Percentiles rank a stretch among this genome's conserved stretches.
phyloP scores from a whole-genome alignment of 64 coral and sea anemone genomes.

The Dendronephthya gigantea region DNA sequence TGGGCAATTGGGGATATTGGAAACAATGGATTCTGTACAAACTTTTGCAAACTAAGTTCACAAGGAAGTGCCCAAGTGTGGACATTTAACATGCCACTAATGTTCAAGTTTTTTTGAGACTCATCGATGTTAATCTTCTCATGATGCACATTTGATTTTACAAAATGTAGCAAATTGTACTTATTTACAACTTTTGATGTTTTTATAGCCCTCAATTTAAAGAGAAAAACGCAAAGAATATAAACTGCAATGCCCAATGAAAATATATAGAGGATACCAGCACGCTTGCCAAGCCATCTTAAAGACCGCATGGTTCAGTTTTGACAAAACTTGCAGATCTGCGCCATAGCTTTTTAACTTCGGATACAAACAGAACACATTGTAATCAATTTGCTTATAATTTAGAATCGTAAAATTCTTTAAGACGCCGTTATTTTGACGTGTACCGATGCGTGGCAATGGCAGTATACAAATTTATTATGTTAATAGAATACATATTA shows the following conservation, averaged over 20 bases:
- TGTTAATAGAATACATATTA: too few relatives aligned
- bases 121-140: not conserved
- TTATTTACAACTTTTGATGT: not conserved
- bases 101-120: not conserved
- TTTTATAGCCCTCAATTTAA: not conserved
- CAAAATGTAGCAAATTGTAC: not conserved
- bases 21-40: not conserved
- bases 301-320: not conserved
- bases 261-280: not conserved
- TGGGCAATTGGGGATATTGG: not conserved
- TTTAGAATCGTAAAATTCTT: too few relatives aligned
- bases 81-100: not conserved
- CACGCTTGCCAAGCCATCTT: not conserved
- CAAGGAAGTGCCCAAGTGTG: not conserved
- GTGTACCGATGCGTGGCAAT: too few relatives aligned
- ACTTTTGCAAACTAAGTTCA: not conserved
- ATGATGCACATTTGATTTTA: not conserved
- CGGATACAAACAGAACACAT: too few relatives aligned
- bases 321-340: not conserved
- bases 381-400: too few relatives aligned
- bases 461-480: too few relatives aligned
- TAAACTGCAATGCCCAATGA: not conserved
- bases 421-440: too few relatives aligned
- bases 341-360: too few relatives aligned
- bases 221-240: not conserved